Percentiles rank a stretch among this genome's conserved stretches.
phyloP scores from a whole-genome alignment of 92 coral and sea anemone species.

The Parazoanthus swiftii region DNA sequence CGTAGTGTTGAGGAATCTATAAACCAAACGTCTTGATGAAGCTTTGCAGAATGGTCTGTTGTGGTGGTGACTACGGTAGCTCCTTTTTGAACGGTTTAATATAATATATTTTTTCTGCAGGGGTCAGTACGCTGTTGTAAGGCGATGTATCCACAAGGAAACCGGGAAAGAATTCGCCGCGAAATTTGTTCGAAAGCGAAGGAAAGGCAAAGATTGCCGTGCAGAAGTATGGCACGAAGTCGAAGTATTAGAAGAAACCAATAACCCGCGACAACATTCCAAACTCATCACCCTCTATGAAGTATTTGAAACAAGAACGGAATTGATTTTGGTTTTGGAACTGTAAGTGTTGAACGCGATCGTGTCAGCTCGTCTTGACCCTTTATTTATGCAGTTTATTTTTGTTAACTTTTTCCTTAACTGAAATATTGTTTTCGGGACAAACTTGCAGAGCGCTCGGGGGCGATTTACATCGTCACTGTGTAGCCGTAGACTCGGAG shows the following conservation, averaged over 20 bases:
- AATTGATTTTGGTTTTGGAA: slow-evolving; percentile 78
- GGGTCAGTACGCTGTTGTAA: slow-evolving; percentile 89
- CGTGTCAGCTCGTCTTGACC: slow-evolving; percentile 23
- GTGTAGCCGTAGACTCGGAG: slow-evolving; percentile 82
- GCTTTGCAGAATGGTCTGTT: background rate
- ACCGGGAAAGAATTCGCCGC: slow-evolving; percentile 79
- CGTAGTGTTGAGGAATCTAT: background rate
- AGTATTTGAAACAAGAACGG: slow-evolving; percentile 83
- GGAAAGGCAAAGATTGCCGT: slow-evolving; percentile 86
- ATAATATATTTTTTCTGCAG: slow-evolving; percentile 37
- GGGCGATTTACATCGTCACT: slow-evolving; percentile 89
- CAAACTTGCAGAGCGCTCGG: slow-evolving; percentile 82
- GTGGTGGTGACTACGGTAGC: background rate
- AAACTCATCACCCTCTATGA: slow-evolving; percentile 80
- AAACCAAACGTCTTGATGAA: background rate
- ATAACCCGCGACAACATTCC: slow-evolving; percentile 75
- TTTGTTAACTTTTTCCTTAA: slow-evolving; percentile 23
- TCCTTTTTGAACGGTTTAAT: background rate
- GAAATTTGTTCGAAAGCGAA: slow-evolving; percentile 84
- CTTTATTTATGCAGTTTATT: slow-evolving; percentile 41
- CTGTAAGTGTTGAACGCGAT: slow-evolving; percentile 46
- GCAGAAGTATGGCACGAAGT: slow-evolving; percentile 95
- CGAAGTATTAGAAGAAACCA: slow-evolving; percentile 74
- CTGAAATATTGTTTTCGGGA: slow-evolving; percentile 23
- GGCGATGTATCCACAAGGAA: slow-evolving; percentile 70